phyloP scores from a whole-genome alignment of 2,888 invertebrate genomes.

The Eustalomyia histrio region DNA sequence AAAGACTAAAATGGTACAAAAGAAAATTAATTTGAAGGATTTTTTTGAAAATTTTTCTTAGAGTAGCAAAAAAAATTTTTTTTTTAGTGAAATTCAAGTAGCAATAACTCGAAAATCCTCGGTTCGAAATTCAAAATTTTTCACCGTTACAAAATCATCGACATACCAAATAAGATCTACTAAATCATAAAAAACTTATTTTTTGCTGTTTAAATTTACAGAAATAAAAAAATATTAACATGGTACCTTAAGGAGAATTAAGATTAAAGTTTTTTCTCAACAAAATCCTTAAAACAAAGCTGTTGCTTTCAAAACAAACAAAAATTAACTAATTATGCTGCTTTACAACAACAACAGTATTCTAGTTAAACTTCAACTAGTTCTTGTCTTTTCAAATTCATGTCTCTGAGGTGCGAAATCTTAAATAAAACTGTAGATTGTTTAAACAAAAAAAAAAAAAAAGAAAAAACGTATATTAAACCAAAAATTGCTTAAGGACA shows the following conservation, averaged over 20 bases:
- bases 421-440: slow-evolving; percentile 6
- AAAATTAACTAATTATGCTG: slow-evolving; percentile 47
- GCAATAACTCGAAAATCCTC: too few species aligned
- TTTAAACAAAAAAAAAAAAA: background rate
- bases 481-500: slow-evolving; percentile 36
- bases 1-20: too few species aligned
- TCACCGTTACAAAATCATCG: too few species aligned
- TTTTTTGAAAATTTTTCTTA: too few species aligned
- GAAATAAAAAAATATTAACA: slow-evolving; percentile 24
- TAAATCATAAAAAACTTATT: too few species aligned
- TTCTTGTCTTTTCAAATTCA: background rate
- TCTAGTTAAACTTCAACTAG: background rate
- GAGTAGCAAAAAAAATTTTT: too few species aligned
- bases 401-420: slow-evolving; percentile 30
- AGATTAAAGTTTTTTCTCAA: background rate
- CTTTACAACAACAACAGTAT: slow-evolving; percentile 9
- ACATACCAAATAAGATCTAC: too few species aligned
- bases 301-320: slow-evolving; percentile 39
- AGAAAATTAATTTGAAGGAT: too few species aligned
- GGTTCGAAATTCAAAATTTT: too few species aligned
- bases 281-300: slow-evolving; percentile 7
- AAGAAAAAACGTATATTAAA: slow-evolving; percentile 6
- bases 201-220: too few species aligned
- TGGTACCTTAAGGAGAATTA: slow-evolving; percentile 27
- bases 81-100: too few species aligned